Evolutionary conservation across 1,140 invertebrate genomes (phyloP), one percentile per base, ranked within the genome.

Genomic region (Battus philenor): DNA sequence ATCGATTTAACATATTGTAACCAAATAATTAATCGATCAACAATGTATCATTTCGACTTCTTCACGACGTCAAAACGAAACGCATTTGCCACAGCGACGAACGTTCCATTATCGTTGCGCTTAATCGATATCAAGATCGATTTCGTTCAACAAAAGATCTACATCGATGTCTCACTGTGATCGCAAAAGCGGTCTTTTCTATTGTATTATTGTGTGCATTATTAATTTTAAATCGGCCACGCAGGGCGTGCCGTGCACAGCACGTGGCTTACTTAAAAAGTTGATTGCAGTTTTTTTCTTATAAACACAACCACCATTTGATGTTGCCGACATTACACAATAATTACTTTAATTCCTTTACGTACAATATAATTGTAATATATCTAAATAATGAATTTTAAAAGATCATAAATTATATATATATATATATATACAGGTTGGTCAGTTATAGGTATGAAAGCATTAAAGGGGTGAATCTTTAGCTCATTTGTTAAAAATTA

Each of bases 141-240:
- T 75, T 75, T 55, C 64, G 45, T 29, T 38, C 52, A 75, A 77
- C 76, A 80, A 77, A 71, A 77, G 76, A 73, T 80, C 67, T 70
- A 73, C 73, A 80, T 77, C 64, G 76, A 73, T 77, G 69, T 70
- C 78, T 76, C 51, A 80, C 79, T 77, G 74, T 64, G 76, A 73
- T 70, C 64, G 60, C 56, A 65, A 76, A 75, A 80, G 68, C 73
- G 66, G 60, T 73, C 72, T 78, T 60, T 75, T 80, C 70, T 69
- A 66, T 52, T 22, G 3, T 4, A 4, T 8, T 22, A 22, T 26
- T 4, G n/a, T 10, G 9, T 30, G 41, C 59, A 51, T 76, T 82
- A 82, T 78, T 79, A 75, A 80, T 79, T 80, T 79, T 72, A 69
- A 73, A 79, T 80, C 63, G 59, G 45, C 63, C 64, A 64, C 74